Percentiles rank a stretch among this genome's conserved stretches.
These are phyloP conservation scores for Drosophila mayri DNA, from an alignment of 1,140 invertebrate species.

Conservation along the genomic window DNA sequence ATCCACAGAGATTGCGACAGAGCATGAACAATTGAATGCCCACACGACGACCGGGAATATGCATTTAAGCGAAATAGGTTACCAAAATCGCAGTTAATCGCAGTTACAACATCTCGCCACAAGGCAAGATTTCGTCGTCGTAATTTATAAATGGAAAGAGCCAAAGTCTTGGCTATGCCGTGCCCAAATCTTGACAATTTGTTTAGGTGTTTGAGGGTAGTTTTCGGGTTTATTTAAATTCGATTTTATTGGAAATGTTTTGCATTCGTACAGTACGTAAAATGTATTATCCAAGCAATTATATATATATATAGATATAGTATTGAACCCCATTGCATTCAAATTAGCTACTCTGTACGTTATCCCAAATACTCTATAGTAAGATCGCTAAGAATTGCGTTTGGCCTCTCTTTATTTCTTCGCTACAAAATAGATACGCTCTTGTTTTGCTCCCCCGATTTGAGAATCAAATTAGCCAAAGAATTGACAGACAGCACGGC, in stretches of 20 bases:
- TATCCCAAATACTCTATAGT: constrained; percentile 55
- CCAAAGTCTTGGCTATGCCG: constrained; percentile 8
- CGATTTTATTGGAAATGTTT: constrained; percentile 71
- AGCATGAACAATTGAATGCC: constrained; percentile 79
- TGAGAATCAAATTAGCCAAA: constrained; percentile 76
- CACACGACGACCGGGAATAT: not conserved
- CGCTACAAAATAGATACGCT: constrained; percentile 18
- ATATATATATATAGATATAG: constrained; percentile 57
- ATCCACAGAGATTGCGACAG: constrained; percentile 83
- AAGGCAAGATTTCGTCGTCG: not conserved
- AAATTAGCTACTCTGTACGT: constrained; percentile 39
- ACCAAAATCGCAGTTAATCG: constrained; percentile 46
- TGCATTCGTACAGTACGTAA: constrained; percentile 48
- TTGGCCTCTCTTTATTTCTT: constrained; percentile 28
- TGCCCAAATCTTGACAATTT: constrained; percentile 22
- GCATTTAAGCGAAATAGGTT: constrained; percentile 63
- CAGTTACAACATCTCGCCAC: constrained; percentile 28
- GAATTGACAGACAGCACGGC: constrained; percentile 63
- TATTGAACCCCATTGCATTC: constrained; percentile 52
- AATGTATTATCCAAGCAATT: constrained; percentile 73
- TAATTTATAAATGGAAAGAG: constrained; percentile 3
- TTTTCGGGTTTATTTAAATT: constrained; percentile 55
- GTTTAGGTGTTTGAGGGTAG: constrained; percentile 8
- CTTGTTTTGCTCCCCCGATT: constrained; percentile 54
- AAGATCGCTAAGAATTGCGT: constrained; percentile 52